Evolutionary conservation across 2,888 invertebrate species (phyloP).

Genomic region (Microctonus brassicae): DNA sequence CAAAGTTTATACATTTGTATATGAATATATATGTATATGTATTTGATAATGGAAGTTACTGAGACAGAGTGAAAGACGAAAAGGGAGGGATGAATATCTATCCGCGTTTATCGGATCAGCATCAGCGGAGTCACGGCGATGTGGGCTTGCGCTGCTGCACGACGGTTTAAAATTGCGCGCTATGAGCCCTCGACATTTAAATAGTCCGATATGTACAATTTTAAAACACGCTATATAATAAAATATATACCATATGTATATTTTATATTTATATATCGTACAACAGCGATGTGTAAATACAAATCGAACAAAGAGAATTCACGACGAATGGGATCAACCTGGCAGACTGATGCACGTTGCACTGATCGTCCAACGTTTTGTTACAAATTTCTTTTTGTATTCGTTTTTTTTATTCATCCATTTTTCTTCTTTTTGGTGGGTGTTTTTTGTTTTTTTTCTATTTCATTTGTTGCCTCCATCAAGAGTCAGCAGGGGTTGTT

Average conservation of each 20-base stretch:
- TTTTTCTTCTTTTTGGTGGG: neutral
- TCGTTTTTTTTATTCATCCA: neutral
- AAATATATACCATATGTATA: neutral
- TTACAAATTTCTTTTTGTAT: neutral
- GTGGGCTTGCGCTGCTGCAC: constrained; percentile 2
- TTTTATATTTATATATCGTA: neutral
- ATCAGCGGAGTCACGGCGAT: constrained; percentile 46
- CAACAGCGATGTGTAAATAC: neutral
- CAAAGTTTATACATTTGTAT: neutral
- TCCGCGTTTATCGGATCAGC: constrained; percentile 66
- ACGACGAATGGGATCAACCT: neutral
- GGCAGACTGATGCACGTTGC: neutral
- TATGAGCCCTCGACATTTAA: constrained; percentile 17
- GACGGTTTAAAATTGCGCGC: neutral
- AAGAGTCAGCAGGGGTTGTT: neutral
- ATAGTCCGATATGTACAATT: constrained; percentile 16
- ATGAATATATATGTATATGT: neutral
- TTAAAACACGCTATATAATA: neutral
- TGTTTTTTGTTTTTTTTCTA: neutral
- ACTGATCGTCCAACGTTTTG: neutral
- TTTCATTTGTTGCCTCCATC: no score
- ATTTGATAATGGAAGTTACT: neutral
- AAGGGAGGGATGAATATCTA: constrained; percentile 60
- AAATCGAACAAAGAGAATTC: neutral
- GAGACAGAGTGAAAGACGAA: neutral